phyloP scores from a whole-genome alignment of 23 tunicate genomes.

The Ascidia mentula region DNA sequence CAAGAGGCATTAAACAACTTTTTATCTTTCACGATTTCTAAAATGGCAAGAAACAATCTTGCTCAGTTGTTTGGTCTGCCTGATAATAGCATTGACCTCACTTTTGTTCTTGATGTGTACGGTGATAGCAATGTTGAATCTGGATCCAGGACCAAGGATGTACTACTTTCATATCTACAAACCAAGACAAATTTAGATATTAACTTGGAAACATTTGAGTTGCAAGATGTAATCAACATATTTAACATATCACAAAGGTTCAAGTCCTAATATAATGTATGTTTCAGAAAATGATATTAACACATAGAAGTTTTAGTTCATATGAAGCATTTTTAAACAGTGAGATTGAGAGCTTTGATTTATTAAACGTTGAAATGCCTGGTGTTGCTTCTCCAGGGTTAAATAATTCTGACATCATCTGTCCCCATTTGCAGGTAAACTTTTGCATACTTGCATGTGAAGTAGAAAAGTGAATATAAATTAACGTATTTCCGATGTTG shows the following conservation, averaged over 20 bases:
- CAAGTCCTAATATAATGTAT: neutral
- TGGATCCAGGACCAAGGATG: neutral
- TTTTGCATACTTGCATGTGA: too few relatives aligned
- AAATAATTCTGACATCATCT: neutral
- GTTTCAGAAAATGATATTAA: conserved; percentile 13
- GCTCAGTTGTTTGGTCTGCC: conserved; percentile 14
- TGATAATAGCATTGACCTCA: conserved; percentile 7
- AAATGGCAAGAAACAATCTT: conserved; percentile 21
- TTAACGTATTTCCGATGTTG: neutral
- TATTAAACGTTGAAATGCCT: conserved; percentile 13
- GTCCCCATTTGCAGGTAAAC: neutral
- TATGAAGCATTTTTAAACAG: conserved; percentile 23
- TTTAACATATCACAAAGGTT: neutral
- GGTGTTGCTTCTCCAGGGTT: neutral
- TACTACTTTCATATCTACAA: neutral
- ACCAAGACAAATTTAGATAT: neutral
- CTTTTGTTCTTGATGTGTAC: neutral
- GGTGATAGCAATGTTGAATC: neutral
- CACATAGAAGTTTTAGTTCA: conserved; percentile 22
- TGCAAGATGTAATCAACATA: conserved; percentile 11
- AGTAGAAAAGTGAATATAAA: too few relatives aligned
- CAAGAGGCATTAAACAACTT: neutral
- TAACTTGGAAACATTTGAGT: conserved; percentile 24
- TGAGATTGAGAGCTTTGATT: conserved; percentile 16
- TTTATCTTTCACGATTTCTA: conserved; percentile 9